Percentiles rank a stretch among this genome's conserved stretches.
Evolutionary conservation across 2,797 vertebrate genomes (phyloP).

Genomic region (Argentina silus): DNA sequence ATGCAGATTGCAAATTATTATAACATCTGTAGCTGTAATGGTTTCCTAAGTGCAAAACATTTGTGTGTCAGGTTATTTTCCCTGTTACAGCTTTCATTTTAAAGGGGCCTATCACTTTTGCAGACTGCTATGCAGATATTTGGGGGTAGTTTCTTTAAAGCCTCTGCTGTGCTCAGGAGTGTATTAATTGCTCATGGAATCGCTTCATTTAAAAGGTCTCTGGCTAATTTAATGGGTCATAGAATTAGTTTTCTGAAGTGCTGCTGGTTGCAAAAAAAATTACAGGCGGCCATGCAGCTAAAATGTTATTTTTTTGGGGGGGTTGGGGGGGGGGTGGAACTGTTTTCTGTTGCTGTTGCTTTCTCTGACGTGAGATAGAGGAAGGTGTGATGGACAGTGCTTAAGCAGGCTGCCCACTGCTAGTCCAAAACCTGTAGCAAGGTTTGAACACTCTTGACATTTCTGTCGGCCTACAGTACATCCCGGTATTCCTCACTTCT

Average conservation of each 20-base stretch:
- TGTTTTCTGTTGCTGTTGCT: constrained; percentile 24
- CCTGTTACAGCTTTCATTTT: constrained; percentile 54
- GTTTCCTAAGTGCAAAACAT: constrained; percentile 32
- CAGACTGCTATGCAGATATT: constrained; percentile 52
- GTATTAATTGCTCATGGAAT: constrained; percentile 74
- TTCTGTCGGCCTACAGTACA: too few species aligned
- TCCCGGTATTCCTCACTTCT: too few species aligned
- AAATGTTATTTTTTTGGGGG: constrained; percentile 45
- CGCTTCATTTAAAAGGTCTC: constrained; percentile 76
- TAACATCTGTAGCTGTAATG: constrained; percentile 42
- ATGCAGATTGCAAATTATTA: constrained; percentile 43
- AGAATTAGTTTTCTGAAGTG: constrained; percentile 71
- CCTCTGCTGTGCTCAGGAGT: constrained; percentile 68
- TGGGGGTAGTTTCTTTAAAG: constrained; percentile 49
- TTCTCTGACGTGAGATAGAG: constrained; percentile 15
- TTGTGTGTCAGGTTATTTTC: constrained; percentile 42
- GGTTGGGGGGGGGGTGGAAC: constrained; percentile 1
- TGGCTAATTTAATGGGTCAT: constrained; percentile 76
- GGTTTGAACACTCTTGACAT: too few species aligned
- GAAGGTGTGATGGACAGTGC: constrained; percentile 22
- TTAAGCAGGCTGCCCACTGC: constrained; percentile 17
- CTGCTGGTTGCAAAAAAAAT: constrained; percentile 54
- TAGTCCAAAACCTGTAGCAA: too few species aligned
- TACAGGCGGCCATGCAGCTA: constrained; percentile 56
- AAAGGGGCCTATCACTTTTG: constrained; percentile 51